Evolutionary conservation across 2,113 vertebrate genomes (phyloP), one percentile per base, ranked within the genome.

Genomic region (Thoracochromis brauschi): DNA sequence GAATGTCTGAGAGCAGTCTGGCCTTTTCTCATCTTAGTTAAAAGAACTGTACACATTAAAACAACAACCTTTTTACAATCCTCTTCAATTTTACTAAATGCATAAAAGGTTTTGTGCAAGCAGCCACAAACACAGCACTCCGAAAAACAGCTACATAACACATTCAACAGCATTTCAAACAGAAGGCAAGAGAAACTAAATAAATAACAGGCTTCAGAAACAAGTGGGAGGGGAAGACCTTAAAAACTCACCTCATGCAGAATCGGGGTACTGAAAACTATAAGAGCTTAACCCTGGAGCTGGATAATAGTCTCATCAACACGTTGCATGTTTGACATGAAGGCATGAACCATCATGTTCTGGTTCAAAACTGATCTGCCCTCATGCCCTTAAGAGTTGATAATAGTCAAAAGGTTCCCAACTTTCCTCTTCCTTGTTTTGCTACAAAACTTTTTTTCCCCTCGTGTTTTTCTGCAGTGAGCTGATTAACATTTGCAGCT

Each of bases 121-220:
- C 54, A n/a, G 81, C 78, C 51, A 87, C n/a, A 84, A 87, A 85
- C 51, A 60, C 85, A 81, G 85, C 82, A 54, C 75, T 31, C 6
- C 3, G 42, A 45, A 53, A 1, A 13, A 83, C 24, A 86, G 47
- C 29, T 73, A 71, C 29, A 33, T 80, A 84, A 93, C 78, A 90
- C 85, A 94, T 90, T 93, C 79, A 84, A 89, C 42, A 85, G 73
- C 57, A 81, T 89, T 88, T 85, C 10, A 57, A 84, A 91, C 42
- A 51, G n/a, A 29, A 58, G 40, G 33, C 31, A 88, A 12, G 8
- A 83, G 8, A 45, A 68, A 42, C 10, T 16, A 57, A 89, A 85
- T 87, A 89, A 93, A 94, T 82, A 16, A 80, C 19, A 82, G 16
- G 85, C 54, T 31, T 83, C 17, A 65, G 21, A 88, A 71, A 85